Percentiles rank a stretch among this genome's conserved stretches.
Conservation (phyloP, 2,113 vertebrate genomes). For the Miniopterus natalensis region DNA sequence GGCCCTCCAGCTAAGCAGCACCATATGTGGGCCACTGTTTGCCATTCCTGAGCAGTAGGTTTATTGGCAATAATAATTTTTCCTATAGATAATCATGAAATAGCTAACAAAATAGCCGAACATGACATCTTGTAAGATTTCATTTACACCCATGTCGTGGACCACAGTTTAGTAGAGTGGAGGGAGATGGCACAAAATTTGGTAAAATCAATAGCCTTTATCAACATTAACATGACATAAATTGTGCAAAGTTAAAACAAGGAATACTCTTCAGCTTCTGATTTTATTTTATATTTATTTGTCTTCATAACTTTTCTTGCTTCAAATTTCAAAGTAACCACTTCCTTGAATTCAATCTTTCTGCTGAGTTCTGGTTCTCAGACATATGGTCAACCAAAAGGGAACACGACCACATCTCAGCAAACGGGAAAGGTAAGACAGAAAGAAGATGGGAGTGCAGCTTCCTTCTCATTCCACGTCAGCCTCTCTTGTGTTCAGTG, state of each 20-base stretch:
- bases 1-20: rapidly evolving
- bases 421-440: neutral
- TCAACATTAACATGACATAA: neutral
- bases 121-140: neutral
- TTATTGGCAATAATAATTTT: neutral
- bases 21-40: neutral
- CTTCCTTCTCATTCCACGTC: neutral
- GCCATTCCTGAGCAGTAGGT: neutral
- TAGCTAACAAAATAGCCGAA: neutral
- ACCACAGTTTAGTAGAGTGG: neutral
- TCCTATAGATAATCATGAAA: neutral
- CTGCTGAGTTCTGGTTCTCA: neutral
- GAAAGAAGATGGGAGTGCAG: neutral
- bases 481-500: neutral
- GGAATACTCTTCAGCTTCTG: neutral
- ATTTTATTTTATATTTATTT: neutral
- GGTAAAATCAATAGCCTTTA: neutral
- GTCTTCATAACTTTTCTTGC: neutral
- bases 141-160: neutral
- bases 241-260: neutral
- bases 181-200: neutral
- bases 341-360: neutral
- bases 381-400: neutral
- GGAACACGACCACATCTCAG: neutral
- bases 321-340: neutral